Percentiles rank a stretch among this genome's conserved stretches.
Evolutionary conservation across 2,113 vertebrate genomes (phyloP).

Genomic region (Scomber colias): DNA sequence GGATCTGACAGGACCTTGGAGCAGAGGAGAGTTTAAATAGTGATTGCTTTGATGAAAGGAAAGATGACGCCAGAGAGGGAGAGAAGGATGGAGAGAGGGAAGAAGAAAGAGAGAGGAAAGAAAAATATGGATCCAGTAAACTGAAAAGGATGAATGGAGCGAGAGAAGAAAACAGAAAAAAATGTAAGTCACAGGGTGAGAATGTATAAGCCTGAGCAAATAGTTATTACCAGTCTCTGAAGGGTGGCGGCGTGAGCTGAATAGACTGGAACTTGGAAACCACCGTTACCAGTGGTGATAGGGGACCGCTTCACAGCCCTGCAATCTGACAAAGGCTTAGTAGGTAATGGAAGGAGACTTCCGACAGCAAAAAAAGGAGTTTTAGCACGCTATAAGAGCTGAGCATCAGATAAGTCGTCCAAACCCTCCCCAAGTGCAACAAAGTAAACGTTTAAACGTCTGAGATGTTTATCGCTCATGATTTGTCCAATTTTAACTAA

Average conservation of each 20-base stretch:
- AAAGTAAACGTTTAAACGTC: conserved; percentile 54
- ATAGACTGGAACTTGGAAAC: conserved; percentile 76
- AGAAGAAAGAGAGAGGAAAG: background rate
- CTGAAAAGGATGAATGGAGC: conserved; percentile 34
- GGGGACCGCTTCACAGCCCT: conserved; percentile 68
- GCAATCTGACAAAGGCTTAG: conserved; percentile 79
- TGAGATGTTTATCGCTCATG: conserved; percentile 39
- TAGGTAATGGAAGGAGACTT: conserved; percentile 74
- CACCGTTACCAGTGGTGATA: conserved; percentile 65
- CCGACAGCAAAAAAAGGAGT: conserved; percentile 40
- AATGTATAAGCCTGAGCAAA: conserved; percentile 84
- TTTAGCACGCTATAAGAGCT: conserved; percentile 54
- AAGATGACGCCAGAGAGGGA: conserved; percentile 43
- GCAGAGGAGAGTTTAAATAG: conserved; percentile 75
- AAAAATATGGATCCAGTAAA: conserved; percentile 57
- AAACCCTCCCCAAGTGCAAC: conserved; percentile 54
- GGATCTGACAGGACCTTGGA: conserved; percentile 72
- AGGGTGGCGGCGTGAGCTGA: conserved; percentile 77
- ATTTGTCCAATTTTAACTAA: conserved; percentile 46
- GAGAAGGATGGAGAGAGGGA: conserved; percentile 27
- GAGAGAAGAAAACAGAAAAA: conserved; percentile 39
- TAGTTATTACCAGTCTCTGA: conserved; percentile 83
- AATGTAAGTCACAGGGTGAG: conserved; percentile 56
- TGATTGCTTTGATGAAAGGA: conserved; percentile 68
- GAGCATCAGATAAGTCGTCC: conserved; percentile 63